Conservation (phyloP, 2,113 vertebrate genomes). For the Cynocephalus volans region DNA sequence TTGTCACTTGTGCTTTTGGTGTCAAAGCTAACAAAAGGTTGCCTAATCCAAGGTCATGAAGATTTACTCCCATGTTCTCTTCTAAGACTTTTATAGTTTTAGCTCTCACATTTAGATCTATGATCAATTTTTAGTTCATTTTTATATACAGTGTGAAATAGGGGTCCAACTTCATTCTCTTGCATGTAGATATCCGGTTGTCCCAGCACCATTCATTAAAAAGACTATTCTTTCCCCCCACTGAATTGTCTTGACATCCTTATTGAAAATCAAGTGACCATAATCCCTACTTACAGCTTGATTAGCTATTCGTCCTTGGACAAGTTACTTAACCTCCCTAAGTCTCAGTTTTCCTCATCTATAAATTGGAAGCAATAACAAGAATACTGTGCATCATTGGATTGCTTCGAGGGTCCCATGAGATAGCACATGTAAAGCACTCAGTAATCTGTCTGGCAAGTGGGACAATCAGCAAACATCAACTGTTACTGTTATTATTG, state of each 20-base stretch:
- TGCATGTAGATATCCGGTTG: not conserved
- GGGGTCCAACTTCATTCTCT: not conserved
- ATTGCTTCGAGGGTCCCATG: not conserved
- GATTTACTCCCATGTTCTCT: not conserved
- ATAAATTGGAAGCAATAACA: not conserved
- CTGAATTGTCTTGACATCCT: not conserved
- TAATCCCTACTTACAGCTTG: not conserved
- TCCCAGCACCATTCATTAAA: not conserved
- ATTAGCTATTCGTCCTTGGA: not conserved
- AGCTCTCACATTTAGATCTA: not conserved
- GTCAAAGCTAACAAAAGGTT: not conserved
- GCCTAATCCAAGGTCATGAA: slow-evolving; percentile 16
- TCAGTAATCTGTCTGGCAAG: not conserved
- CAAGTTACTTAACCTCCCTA: not conserved
- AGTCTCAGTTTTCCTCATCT: not conserved
- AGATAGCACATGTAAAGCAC: not conserved
- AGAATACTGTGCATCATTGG: not conserved
- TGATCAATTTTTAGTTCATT: slow-evolving; percentile 14
- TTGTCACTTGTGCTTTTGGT: not conserved
- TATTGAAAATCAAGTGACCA: not conserved
- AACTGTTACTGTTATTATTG: not conserved
- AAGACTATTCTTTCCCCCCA: not conserved
- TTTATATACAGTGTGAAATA: not conserved
- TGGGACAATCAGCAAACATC: not conserved
- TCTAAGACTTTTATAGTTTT: not conserved